phyloP scores from a whole-genome alignment of 2,113 vertebrate species.

The Megaceryle maxima region DNA sequence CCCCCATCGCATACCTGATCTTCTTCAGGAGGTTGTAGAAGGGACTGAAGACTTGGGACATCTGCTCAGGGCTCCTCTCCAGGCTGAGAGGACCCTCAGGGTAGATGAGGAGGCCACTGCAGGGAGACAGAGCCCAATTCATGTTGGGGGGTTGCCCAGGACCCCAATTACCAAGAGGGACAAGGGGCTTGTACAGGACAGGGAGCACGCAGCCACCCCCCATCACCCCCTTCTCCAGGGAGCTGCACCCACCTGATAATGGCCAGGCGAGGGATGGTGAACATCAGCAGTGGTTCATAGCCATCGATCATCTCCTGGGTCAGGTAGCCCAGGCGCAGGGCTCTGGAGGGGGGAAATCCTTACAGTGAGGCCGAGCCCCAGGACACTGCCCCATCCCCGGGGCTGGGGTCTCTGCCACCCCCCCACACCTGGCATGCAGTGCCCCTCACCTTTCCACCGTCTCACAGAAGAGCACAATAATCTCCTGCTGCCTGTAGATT shows the following conservation, averaged over 20 bases:
- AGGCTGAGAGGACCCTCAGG: slow-evolving; percentile 76
- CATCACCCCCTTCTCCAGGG: background rate
- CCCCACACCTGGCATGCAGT: rapidly evolving
- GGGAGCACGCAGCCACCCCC: background rate
- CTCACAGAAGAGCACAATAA: slow-evolving; percentile 78
- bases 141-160: rapidly evolving
- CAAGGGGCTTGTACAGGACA: background rate
- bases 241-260: slow-evolving; percentile 72
- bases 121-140: background rate
- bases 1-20: slow-evolving; percentile 57
- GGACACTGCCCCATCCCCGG: background rate
- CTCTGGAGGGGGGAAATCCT: slow-evolving; percentile 35
- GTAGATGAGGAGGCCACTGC: slow-evolving; percentile 77
- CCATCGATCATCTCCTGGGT: slow-evolving; percentile 80
- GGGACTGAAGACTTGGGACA: slow-evolving; percentile 76
- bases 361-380: background rate
- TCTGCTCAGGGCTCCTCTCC: slow-evolving; percentile 67
- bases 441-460: slow-evolving; percentile 72
- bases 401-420: background rate
- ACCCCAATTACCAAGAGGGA: background rate
- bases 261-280: slow-evolving; percentile 78
- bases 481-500: slow-evolving; percentile 75
- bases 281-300: slow-evolving; percentile 77
- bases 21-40: slow-evolving; percentile 73
- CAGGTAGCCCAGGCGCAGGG: slow-evolving; percentile 72